Percentiles rank a stretch among this genome's conserved stretches.
phyloP scores from a whole-genome alignment of 2,113 vertebrate genomes.

The Strigops habroptila region DNA sequence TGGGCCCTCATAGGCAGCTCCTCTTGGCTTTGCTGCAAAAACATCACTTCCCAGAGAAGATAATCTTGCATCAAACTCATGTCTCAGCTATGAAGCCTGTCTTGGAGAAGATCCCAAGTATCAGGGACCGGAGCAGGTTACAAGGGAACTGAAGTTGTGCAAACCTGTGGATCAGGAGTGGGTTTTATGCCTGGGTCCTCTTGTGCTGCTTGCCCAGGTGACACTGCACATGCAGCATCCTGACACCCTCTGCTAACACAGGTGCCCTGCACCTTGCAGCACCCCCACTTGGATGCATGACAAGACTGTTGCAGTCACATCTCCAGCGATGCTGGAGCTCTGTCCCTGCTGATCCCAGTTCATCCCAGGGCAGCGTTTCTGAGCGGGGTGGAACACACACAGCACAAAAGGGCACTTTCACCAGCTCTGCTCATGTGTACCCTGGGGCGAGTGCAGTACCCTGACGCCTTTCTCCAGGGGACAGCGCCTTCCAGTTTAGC shows the following conservation, averaged over 20 bases:
- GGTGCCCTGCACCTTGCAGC: not conserved
- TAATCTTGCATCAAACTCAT: fast-evolving
- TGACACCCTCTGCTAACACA: not conserved
- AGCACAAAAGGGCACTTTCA: constrained; percentile 3
- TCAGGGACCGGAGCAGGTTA: not conserved
- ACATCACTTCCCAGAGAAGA: not conserved
- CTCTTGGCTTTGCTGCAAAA: not conserved
- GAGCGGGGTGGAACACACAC: not conserved
- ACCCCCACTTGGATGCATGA: fast-evolving
- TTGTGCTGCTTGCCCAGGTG: not conserved
- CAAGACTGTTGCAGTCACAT: not conserved
- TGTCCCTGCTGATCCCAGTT: not conserved
- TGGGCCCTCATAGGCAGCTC: not conserved
- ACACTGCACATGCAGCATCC: fast-evolving
- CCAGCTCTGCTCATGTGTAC: not conserved
- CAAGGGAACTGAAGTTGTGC: not conserved
- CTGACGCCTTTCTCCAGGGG: not conserved
- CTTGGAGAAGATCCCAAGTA: not conserved
- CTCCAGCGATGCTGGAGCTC: not conserved
- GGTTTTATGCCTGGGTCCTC: not conserved
- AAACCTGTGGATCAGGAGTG: not conserved
- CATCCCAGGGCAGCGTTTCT: not conserved
- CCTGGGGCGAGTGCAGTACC: fast-evolving
- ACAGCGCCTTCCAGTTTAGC: not conserved
- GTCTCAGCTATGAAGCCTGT: not conserved